These are phyloP conservation scores for Serripes groenlandicus DNA, from an alignment of 2,888 invertebrate species.

Conservation along the genomic window DNA sequence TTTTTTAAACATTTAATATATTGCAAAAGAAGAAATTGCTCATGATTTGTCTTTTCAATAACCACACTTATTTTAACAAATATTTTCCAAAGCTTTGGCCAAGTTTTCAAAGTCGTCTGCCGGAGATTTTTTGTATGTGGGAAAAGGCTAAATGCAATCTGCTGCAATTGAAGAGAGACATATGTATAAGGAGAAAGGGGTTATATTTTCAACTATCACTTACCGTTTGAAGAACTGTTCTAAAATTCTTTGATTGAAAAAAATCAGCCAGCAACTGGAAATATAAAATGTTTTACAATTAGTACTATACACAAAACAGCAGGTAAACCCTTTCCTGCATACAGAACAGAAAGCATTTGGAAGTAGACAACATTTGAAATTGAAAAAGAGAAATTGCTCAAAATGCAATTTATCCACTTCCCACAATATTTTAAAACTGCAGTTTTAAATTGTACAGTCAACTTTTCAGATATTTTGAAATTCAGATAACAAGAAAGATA, in stretches of 20 bases:
- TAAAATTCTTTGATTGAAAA: conserved; percentile 94
- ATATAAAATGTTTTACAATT: conserved; percentile 12
- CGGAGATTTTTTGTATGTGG: too few species aligned
- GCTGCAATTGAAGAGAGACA: too few species aligned
- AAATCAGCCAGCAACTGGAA: conserved; percentile 89
- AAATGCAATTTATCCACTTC: background rate
- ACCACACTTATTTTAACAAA: too few species aligned
- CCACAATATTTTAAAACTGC: background rate
- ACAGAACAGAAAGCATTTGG: background rate
- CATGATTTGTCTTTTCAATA: too few species aligned
- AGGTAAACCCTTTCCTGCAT: too few species aligned
- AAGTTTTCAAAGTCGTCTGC: too few species aligned
- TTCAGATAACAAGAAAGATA: background rate
- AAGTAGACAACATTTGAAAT: background rate
- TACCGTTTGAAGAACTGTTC: conserved; percentile 92
- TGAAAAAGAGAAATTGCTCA: conserved; percentile 1
- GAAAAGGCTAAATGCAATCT: too few species aligned
- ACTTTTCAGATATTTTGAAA: background rate
- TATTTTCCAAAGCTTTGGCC: too few species aligned
- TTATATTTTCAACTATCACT: too few species aligned
- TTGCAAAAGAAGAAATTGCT: too few species aligned
- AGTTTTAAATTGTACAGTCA: background rate
- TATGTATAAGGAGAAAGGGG: too few species aligned
- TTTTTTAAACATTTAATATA: too few species aligned
- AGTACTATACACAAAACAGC: background rate